phyloP scores from a whole-genome alignment of 2,113 vertebrate species.

The Cnemophilus loriae region DNA sequence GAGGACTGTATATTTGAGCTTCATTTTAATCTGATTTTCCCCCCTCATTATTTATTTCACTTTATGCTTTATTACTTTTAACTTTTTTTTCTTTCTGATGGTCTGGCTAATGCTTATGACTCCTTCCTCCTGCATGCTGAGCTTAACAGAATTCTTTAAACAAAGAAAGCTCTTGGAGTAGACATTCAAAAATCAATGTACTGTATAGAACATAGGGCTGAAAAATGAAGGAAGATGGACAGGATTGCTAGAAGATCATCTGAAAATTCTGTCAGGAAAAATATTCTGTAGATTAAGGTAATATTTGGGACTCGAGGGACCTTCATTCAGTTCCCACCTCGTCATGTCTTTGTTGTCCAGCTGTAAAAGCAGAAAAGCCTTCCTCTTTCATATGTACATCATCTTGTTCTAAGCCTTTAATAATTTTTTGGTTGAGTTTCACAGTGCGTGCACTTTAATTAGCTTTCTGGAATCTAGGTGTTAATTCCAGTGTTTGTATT shows the following conservation, averaged over 20 bases:
- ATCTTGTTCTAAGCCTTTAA: background rate
- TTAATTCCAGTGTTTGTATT: background rate
- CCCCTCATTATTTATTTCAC: background rate
- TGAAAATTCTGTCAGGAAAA: background rate
- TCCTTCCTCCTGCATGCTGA: background rate
- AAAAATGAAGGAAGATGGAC: background rate
- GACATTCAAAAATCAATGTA: background rate
- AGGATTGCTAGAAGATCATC: background rate
- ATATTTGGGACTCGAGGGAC: background rate
- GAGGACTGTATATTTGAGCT: background rate
- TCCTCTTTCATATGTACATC: rapidly evolving
- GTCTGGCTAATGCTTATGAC: background rate
- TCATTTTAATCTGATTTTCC: background rate
- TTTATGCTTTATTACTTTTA: background rate
- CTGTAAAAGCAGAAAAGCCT: background rate
- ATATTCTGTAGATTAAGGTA: background rate
- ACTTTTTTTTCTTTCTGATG: background rate
- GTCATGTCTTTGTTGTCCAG: background rate
- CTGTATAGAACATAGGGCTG: background rate
- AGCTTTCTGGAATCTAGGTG: background rate
- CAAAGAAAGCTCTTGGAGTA: background rate
- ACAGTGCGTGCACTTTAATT: background rate
- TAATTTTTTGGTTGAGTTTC: background rate
- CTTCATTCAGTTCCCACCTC: background rate
- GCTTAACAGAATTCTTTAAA: background rate